Percentiles rank a stretch among this genome's conserved stretches.
These are phyloP conservation scores for Corythaixoides concolor DNA, from an alignment of 2,113 vertebrate genomes.

Conservation along the genomic window DNA sequence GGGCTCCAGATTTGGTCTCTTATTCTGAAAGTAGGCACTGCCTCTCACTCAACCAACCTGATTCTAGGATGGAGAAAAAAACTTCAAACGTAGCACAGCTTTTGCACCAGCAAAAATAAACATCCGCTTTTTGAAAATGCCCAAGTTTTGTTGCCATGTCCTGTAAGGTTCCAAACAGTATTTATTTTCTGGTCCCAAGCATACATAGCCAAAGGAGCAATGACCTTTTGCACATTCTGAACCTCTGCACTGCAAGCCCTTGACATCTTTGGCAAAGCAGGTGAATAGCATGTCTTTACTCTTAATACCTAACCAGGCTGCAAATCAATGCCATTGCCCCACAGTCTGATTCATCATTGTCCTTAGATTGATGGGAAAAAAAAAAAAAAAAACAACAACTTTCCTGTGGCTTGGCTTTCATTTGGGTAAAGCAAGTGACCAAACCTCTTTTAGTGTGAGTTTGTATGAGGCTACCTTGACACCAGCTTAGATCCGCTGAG, in stretches of 20 bases:
- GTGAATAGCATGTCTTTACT: background rate
- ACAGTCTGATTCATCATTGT: background rate
- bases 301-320: conserved; percentile 51
- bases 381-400: no score
- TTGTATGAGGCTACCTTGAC: background rate
- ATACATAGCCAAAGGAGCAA: background rate
- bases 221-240: background rate
- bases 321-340: conserved; percentile 10
- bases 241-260: background rate
- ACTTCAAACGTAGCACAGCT: background rate
- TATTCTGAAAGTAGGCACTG: background rate
- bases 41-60: background rate
- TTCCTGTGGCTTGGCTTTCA: conserved; percentile 15
- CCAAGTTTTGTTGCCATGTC: background rate
- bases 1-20: background rate
- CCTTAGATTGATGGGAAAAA: background rate
- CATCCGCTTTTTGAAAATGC: background rate
- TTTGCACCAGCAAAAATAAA: background rate
- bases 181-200: background rate
- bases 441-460: background rate
- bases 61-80: fast-evolving
- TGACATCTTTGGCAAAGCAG: conserved; percentile 17
- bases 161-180: background rate
- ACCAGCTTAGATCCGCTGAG: background rate
- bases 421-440: background rate